A percentile compares a stretch with the other conserved stretches of the same genome.
Evolutionary conservation across 2,113 vertebrate genomes (phyloP).

Genomic region (Natator depressus): DNA sequence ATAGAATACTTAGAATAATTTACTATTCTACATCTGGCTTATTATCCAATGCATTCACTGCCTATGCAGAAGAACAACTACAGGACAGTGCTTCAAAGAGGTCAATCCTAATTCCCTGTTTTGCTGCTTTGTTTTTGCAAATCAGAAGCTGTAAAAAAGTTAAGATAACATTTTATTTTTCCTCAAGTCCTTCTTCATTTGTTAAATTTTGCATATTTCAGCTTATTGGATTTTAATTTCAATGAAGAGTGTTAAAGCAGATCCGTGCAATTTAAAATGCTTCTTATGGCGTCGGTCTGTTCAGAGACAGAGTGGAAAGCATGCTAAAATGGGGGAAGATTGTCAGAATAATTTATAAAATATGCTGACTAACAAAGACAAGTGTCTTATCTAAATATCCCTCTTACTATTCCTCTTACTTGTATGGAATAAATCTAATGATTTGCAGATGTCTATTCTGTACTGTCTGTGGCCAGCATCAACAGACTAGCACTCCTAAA

Average conservation of each 20-base stretch:
- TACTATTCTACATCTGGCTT: background rate
- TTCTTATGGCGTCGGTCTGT: background rate
- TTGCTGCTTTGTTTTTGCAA: background rate
- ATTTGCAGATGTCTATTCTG: background rate
- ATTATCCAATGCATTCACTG: accelerated
- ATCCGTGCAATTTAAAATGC: background rate
- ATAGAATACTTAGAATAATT: background rate
- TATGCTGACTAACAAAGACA: accelerated
- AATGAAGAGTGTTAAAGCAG: background rate
- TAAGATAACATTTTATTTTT: background rate
- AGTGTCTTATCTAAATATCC: background rate
- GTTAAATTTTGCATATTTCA: background rate
- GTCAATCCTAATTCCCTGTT: accelerated
- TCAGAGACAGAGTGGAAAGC: accelerated
- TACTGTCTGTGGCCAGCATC: background rate
- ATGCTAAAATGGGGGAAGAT: background rate
- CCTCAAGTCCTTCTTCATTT: background rate
- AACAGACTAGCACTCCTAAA: background rate
- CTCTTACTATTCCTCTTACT: accelerated
- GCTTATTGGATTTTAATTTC: background rate
- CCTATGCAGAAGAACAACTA: accelerated
- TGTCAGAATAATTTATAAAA: background rate
- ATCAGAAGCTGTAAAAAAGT: background rate
- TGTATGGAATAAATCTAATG: accelerated
- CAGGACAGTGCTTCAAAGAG: background rate